A percentile compares a stretch with the other conserved stretches of the same genome.
Conservation (phyloP, 1,140 invertebrate genomes). For the Papilio machaon region DNA sequence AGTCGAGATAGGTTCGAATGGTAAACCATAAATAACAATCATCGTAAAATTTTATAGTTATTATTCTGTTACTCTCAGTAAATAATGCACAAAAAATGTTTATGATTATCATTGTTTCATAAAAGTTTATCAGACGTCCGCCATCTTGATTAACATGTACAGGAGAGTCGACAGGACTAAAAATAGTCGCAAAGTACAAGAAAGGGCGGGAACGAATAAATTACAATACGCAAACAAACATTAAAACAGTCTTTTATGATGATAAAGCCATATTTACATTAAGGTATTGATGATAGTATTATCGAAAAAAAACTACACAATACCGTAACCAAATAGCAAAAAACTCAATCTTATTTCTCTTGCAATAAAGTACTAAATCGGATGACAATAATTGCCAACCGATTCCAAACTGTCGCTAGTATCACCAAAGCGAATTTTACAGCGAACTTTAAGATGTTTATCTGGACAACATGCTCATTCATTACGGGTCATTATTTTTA, state of each 20-base stretch:
- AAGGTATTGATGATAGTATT: conserved; percentile 21
- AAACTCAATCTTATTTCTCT: background rate
- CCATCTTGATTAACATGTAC: conserved; percentile 32
- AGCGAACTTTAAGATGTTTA: conserved; percentile 26
- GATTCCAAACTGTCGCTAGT: conserved; percentile 8
- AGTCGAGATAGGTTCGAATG: background rate
- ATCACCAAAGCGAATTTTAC: background rate
- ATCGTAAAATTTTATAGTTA: background rate
- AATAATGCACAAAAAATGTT: background rate
- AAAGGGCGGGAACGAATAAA: conserved; percentile 29
- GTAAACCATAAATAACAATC: background rate
- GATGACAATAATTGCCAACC: background rate
- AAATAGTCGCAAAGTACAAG: conserved; percentile 24
- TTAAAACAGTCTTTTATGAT: conserved; percentile 20
- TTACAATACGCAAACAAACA: conserved; percentile 34
- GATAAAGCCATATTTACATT: conserved; percentile 29
- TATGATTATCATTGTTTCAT: background rate
- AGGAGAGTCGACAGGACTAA: conserved; percentile 3
- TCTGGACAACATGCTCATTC: conserved; percentile 26
- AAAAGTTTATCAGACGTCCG: conserved; percentile 14
- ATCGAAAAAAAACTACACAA: too few species aligned
- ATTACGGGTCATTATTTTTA: conserved; percentile 28
- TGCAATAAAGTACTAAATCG: background rate
- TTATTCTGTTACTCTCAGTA: background rate
- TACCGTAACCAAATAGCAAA: background rate